Conservation (phyloP, 1,140 invertebrate genomes). For the Lordiphosa mommai region DNA sequence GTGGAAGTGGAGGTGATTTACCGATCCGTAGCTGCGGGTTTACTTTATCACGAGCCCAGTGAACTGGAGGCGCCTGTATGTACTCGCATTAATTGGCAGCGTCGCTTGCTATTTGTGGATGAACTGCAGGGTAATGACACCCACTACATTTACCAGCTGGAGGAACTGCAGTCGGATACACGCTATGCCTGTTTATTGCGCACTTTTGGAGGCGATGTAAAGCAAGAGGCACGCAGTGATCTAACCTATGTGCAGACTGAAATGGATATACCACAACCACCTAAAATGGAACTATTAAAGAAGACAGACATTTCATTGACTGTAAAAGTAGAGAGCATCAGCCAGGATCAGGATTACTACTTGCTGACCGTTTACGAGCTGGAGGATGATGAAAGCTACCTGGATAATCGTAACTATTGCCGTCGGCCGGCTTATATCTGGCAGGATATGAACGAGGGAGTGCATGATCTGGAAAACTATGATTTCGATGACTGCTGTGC, state of each 20-base stretch:
- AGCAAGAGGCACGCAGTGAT: constrained; percentile 59
- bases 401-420: constrained; percentile 62
- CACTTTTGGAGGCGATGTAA: constrained; percentile 48
- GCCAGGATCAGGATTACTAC: constrained; percentile 32
- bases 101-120: constrained; percentile 47
- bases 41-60: constrained; percentile 24
- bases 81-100: constrained; percentile 60
- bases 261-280: constrained; percentile 53
- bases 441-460: constrained; percentile 33
- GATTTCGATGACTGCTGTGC: constrained; percentile 66
- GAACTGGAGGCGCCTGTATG: constrained; percentile 63
- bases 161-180: constrained; percentile 39
- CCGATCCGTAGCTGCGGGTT: constrained; percentile 16
- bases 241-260: constrained; percentile 48
- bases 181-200: constrained; percentile 56
- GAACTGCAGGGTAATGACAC: constrained; percentile 54
- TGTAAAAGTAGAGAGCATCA: constrained; percentile 13
- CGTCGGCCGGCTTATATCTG: constrained; percentile 30
- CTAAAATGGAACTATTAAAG: constrained; percentile 23
- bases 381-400: constrained; percentile 32
- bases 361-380: constrained; percentile 43
- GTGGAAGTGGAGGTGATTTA: constrained; percentile 56
- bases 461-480: constrained; percentile 2
- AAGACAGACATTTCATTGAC: constrained; percentile 52
- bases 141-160: constrained; percentile 39